Conservation (phyloP, 2,888 invertebrate genomes). For the Mesodorylaimus sp. region DNA sequence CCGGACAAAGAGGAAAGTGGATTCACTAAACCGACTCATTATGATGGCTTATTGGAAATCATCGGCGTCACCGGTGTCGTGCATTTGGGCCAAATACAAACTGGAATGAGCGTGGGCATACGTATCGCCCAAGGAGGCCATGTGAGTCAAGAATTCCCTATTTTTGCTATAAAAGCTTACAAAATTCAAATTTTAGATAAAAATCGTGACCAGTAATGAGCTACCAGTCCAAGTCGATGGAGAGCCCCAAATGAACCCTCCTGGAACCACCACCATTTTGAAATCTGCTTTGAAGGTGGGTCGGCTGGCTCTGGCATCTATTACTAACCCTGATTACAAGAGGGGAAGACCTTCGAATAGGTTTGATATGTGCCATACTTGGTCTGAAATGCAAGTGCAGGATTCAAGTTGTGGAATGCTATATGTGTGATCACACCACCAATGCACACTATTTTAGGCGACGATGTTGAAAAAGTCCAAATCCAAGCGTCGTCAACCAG, state of each 20-base stretch:
- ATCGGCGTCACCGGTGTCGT: slow-evolving; percentile 97
- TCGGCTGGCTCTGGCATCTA: no score
- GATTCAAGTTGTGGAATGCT: no score
- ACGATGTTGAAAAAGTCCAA: slow-evolving; percentile 99
- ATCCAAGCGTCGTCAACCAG: slow-evolving; percentile 83
- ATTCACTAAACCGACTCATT: slow-evolving; percentile 94
- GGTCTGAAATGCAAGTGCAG: background rate
- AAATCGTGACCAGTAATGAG: slow-evolving; percentile 86
- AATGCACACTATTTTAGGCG: no score
- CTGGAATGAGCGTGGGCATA: slow-evolving; percentile 84
- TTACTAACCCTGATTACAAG: no score
- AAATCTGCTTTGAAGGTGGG: slow-evolving; percentile 92
- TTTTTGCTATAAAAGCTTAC: background rate
- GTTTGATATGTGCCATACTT: background rate
- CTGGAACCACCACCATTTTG: slow-evolving; percentile 90
- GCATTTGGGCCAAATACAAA: slow-evolving; percentile 95
- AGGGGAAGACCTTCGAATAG: background rate
- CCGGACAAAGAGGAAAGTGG: slow-evolving; percentile 45
- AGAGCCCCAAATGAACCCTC: slow-evolving; percentile 95
- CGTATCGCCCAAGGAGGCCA: slow-evolving; percentile 84
- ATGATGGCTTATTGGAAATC: slow-evolving; percentile 96
- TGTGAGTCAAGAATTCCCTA: slow-evolving; percentile 28
- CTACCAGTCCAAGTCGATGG: slow-evolving; percentile 98
- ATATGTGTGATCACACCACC: no score
- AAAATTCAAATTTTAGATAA: slow-evolving; percentile 49